Evolutionary conservation across 2,888 invertebrate genomes (phyloP).

Genomic region (Phalera bucephala): DNA sequence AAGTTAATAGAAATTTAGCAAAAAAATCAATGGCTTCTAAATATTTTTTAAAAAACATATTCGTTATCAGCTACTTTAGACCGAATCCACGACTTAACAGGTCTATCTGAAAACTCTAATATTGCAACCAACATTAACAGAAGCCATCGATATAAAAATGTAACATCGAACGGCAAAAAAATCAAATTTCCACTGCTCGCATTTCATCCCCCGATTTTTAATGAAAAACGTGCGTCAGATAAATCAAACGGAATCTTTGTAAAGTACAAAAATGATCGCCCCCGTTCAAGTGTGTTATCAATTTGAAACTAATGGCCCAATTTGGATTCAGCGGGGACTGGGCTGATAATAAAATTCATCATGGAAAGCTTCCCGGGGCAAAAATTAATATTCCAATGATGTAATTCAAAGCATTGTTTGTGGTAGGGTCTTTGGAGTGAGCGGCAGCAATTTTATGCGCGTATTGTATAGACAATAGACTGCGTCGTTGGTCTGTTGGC

Average conservation of each 20-base stretch:
- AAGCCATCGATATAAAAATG: no score
- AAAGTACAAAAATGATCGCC: constrained; percentile 46
- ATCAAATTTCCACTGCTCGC: neutral
- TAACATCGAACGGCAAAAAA: neutral
- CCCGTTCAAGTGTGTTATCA: constrained; percentile 69
- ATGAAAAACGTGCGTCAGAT: constrained; percentile 33
- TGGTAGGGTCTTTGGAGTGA: neutral
- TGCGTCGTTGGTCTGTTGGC: no score
- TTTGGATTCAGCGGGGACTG: constrained; percentile 72
- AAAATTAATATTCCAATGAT: constrained; percentile 81
- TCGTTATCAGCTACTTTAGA: no score
- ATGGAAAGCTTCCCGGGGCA: constrained; percentile 69
- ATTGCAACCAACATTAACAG: no score
- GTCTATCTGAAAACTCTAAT: no score
- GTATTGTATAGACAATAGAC: no score
- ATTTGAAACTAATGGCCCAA: constrained; percentile 74
- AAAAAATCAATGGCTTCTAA: no score
- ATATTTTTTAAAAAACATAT: no score
- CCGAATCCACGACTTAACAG: no score
- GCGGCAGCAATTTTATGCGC: neutral
- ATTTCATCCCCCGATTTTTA: constrained; percentile 8
- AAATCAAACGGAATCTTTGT: constrained; percentile 31
- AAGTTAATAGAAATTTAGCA: no score
- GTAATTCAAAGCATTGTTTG: constrained; percentile 65
- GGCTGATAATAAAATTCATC: constrained; percentile 79